Evolutionary conservation across 2,113 vertebrate genomes (phyloP).

Genomic region (Oncorhynchus kisutch): DNA sequence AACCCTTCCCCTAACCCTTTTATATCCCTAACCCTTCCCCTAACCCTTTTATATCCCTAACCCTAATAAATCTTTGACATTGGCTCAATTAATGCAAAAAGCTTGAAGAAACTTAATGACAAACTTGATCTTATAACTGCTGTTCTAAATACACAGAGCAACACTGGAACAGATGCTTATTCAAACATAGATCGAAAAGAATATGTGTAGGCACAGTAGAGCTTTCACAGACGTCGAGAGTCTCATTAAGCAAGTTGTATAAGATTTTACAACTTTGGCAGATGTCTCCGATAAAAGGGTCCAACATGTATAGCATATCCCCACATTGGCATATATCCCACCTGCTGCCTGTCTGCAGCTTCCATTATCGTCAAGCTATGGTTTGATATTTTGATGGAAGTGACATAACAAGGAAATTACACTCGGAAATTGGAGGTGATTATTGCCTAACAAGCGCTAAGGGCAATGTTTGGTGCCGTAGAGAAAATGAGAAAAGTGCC

Average conservation of each 20-base stretch:
- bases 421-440: background rate
- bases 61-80: too few relatives aligned
- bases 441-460: background rate
- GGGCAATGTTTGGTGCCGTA: too few relatives aligned
- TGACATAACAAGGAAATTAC: background rate
- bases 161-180: too few relatives aligned
- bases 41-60: too few relatives aligned
- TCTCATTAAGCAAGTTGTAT: background rate
- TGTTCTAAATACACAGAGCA: too few relatives aligned
- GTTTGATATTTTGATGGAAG: conserved; percentile 1
- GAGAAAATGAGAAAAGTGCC: too few relatives aligned
- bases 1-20: too few relatives aligned
- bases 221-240: background rate
- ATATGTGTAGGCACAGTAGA: background rate
- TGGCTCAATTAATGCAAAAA: too few relatives aligned
- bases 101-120: too few relatives aligned
- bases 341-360: background rate
- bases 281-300: background rate
- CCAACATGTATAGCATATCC: background rate
- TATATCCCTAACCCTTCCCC: too few relatives aligned
- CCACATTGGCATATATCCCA: background rate
- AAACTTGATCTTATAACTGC: too few relatives aligned
- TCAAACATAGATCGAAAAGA: background rate
- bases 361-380: background rate
- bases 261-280: background rate